phyloP scores from a whole-genome alignment of 2,888 invertebrate species.

The Chloromyia formosa region DNA sequence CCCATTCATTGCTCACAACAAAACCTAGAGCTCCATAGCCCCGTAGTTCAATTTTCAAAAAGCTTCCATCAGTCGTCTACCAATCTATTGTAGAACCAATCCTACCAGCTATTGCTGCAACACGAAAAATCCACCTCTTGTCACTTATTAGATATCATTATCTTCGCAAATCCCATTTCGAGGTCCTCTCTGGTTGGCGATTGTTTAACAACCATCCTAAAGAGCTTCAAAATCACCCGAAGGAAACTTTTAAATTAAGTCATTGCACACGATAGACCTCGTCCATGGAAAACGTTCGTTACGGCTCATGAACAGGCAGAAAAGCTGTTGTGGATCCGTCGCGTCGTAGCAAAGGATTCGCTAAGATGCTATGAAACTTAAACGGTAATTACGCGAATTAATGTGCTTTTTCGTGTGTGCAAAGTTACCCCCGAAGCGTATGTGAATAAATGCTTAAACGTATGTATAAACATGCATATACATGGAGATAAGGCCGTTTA shows the following conservation, averaged over 20 bases:
- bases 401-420: slow-evolving; percentile 41
- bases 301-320: slow-evolving; percentile 13
- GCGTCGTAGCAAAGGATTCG: slow-evolving; percentile 14
- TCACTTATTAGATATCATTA: no score
- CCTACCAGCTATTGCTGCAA: no score
- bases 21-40: no score
- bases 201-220: slow-evolving; percentile 26
- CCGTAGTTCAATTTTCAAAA: no score
- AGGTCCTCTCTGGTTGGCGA: slow-evolving; percentile 20
- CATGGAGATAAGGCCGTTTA: slow-evolving; percentile 26
- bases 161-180: slow-evolving; percentile 26
- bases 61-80: no score
- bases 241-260: slow-evolving; percentile 38
- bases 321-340: slow-evolving; percentile 6
- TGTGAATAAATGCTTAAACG: slow-evolving; percentile 36
- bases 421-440: slow-evolving; percentile 37
- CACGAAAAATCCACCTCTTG: no score
- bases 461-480: slow-evolving; percentile 20
- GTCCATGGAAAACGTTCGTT: neutral
- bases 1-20: no score
- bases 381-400: slow-evolving; percentile 38
- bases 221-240: slow-evolving; percentile 14
- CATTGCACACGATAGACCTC: slow-evolving; percentile 28
- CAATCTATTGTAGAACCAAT: no score
- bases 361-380: slow-evolving; percentile 30